These are phyloP conservation scores for Melinopterus prodromus DNA, from an alignment of 2,888 invertebrate species.

Conservation along the genomic window DNA sequence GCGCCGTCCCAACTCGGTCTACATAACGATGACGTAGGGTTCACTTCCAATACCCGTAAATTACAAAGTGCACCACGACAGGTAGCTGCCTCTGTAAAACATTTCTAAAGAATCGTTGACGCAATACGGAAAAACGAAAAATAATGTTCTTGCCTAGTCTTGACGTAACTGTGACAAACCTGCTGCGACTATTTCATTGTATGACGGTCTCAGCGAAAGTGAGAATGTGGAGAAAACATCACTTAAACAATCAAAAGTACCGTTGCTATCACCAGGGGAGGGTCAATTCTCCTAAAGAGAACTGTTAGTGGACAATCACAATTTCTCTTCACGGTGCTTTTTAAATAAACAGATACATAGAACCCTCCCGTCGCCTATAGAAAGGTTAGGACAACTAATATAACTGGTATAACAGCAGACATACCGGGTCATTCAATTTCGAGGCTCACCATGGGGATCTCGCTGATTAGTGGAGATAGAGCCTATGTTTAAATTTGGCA, in stretches of 20 bases:
- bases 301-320: background rate
- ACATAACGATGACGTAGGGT: slow-evolving; percentile 52
- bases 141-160: background rate
- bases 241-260: background rate
- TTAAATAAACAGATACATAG: no score
- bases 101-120: background rate
- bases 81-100: slow-evolving; percentile 44
- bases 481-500: no score
- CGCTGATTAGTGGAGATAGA: no score
- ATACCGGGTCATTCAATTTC: no score
- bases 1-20: slow-evolving; percentile 30
- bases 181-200: background rate
- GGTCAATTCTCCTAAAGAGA: no score
- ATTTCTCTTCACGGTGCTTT: no score
- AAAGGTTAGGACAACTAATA: no score
- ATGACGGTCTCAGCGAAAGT: background rate
- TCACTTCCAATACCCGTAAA: slow-evolving; percentile 54
- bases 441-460: no score
- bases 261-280: background rate
- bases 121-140: background rate
- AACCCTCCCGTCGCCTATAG: no score
- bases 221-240: background rate
- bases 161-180: background rate
- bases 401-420: no score
- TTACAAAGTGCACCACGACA: slow-evolving; percentile 52